Conservation (phyloP, 2,113 vertebrate species). For the Gorsachius goisagi region DNA sequence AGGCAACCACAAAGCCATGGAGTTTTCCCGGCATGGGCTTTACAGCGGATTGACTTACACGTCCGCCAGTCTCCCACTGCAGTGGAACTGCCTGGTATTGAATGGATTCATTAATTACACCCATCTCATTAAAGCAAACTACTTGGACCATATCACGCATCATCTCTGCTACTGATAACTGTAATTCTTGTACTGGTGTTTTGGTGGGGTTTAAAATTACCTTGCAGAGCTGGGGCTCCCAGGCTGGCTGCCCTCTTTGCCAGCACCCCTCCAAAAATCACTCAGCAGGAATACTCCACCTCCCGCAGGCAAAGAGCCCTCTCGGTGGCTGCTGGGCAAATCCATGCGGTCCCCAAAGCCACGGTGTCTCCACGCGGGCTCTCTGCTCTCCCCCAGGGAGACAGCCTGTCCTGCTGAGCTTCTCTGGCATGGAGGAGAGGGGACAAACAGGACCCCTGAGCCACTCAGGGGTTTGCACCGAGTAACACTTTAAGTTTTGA, state of each 20-base stretch:
- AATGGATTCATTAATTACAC: neutral
- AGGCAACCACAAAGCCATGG: neutral
- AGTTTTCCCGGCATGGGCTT: neutral
- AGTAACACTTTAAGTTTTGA: neutral
- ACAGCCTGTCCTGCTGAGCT: neutral
- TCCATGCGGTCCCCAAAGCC: fast-evolving
- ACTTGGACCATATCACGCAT: neutral
- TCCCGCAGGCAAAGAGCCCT: neutral
- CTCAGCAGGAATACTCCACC: neutral
- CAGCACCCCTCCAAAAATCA: neutral
- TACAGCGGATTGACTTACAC: fast-evolving
- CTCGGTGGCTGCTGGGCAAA: neutral
- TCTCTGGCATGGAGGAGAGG: neutral
- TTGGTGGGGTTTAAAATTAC: neutral
- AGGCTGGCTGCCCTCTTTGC: neutral
- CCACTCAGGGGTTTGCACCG: neutral
- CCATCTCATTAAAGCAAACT: neutral
- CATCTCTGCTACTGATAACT: neutral
- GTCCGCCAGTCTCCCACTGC: neutral
- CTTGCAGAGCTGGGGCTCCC: neutral
- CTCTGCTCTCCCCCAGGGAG: neutral
- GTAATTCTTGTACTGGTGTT: neutral
- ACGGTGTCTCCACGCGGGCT: fast-evolving
- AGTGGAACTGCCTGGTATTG: neutral
- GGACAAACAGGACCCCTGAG: neutral